Evolutionary conservation across 2,797 vertebrate species (phyloP).

Genomic region (Betta splendens): DNA sequence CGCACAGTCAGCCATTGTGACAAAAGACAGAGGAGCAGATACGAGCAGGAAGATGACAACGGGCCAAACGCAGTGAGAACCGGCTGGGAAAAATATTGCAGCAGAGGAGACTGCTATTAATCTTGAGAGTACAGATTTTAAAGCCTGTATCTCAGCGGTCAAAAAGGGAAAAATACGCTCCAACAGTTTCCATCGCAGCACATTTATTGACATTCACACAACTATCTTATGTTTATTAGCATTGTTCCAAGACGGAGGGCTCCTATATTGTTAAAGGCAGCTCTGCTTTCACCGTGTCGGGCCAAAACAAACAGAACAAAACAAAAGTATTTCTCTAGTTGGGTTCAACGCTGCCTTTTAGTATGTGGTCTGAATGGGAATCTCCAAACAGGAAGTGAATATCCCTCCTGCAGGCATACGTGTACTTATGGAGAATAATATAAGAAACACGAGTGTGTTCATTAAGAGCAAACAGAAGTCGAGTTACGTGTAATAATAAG

Average conservation of each 20-base stretch:
- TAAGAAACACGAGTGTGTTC: constrained; percentile 40
- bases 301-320: constrained; percentile 44
- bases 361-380: constrained; percentile 38
- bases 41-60: constrained; percentile 53
- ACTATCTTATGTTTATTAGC: constrained; percentile 9
- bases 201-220: constrained; percentile 26
- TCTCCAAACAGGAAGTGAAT: constrained; percentile 26
- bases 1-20: constrained; percentile 58
- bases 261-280: constrained; percentile 37
- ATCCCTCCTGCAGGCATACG: constrained; percentile 23
- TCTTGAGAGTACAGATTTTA: constrained; percentile 28
- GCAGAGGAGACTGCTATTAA: constrained; percentile 30
- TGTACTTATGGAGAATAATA: constrained; percentile 39
- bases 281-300: background rate
- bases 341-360: constrained; percentile 23
- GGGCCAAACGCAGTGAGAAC: constrained; percentile 43
- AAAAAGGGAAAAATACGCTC: constrained; percentile 8
- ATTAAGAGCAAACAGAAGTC: constrained; percentile 24
- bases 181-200: constrained; percentile 22
- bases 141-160: constrained; percentile 27
- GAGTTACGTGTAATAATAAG: background rate
- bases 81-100: constrained; percentile 19
- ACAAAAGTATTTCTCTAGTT: constrained; percentile 28
- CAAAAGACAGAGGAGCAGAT: constrained; percentile 63
- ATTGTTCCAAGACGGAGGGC: constrained; percentile 29